Evolutionary conservation across 2,888 invertebrate genomes (phyloP).

Genomic region (Hofmannophila pseudospretella): DNA sequence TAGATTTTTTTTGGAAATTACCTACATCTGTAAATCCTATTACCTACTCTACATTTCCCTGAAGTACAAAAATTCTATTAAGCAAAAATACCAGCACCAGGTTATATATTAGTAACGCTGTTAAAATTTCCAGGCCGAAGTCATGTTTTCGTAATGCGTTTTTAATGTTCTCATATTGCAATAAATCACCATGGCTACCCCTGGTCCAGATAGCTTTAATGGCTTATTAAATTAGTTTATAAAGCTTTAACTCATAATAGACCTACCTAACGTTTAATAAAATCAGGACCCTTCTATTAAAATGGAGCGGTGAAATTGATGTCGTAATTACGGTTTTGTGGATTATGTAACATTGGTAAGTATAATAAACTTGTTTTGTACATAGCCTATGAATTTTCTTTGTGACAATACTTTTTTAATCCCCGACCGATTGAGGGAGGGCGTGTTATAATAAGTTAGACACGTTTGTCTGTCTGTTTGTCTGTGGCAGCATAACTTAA

Average conservation of each 20-base stretch:
- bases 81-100: conserved; percentile 52
- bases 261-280: conserved; percentile 24
- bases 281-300: conserved; percentile 28
- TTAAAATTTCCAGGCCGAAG: conserved; percentile 69
- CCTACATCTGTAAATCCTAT: no score
- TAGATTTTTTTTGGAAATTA: no score
- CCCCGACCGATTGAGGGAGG: no score
- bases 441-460: no score
- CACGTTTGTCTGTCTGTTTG: no score
- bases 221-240: conserved; percentile 71
- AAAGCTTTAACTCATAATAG: conserved; percentile 13
- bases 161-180: conserved; percentile 77
- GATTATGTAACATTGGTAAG: not conserved
- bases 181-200: conserved; percentile 72
- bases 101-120: conserved; percentile 55
- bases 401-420: no score
- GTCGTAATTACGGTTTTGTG: conserved; percentile 8
- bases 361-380: not conserved
- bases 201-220: conserved; percentile 76
- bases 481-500: no score
- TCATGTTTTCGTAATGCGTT: conserved; percentile 78
- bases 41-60: no score
- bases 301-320: conserved; percentile 24
- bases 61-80: conserved; percentile 25
- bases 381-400: no score